phyloP scores from a whole-genome alignment of 2,797 vertebrate species.

The Perodicticus potto region DNA sequence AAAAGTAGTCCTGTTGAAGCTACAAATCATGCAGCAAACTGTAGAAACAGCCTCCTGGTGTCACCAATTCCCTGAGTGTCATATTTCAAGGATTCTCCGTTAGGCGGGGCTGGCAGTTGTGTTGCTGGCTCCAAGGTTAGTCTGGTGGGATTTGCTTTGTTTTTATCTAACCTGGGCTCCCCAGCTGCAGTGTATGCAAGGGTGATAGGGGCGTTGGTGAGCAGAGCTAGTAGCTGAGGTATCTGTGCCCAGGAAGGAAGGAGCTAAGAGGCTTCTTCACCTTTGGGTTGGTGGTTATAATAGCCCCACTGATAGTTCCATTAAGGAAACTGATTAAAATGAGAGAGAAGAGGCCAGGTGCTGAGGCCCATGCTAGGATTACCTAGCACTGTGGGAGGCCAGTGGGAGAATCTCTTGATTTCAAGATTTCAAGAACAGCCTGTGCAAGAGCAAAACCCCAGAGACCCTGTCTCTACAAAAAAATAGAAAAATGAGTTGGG shows the following conservation, averaged over 20 bases:
- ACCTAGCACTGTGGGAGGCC: not conserved
- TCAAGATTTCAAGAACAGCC: not conserved
- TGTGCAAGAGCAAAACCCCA: not conserved
- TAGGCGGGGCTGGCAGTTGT: not conserved
- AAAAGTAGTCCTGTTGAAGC: not conserved
- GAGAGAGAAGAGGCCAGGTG: not conserved
- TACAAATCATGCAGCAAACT: not conserved
- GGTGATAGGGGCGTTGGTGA: rapidly evolving
- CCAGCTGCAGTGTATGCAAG: not conserved
- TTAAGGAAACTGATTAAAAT: not conserved
- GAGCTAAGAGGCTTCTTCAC: not conserved
- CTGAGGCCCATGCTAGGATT: not conserved
- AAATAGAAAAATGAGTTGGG: not conserved
- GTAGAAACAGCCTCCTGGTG: not conserved
- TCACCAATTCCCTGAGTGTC: not conserved
- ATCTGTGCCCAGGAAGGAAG: too few species aligned
- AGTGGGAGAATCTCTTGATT: not conserved
- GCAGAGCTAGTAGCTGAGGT: not conserved
- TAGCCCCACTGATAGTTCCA: not conserved
- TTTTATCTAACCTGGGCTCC: not conserved
- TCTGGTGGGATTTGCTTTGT: not conserved
- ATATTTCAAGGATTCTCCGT: not conserved
- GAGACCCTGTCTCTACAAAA: not conserved
- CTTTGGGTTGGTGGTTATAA: not conserved
- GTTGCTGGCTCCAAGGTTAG: not conserved